Evolutionary conservation across 1,140 invertebrate species (phyloP), one percentile per base, ranked within the genome.

Genomic region (Triops longicaudatus): DNA sequence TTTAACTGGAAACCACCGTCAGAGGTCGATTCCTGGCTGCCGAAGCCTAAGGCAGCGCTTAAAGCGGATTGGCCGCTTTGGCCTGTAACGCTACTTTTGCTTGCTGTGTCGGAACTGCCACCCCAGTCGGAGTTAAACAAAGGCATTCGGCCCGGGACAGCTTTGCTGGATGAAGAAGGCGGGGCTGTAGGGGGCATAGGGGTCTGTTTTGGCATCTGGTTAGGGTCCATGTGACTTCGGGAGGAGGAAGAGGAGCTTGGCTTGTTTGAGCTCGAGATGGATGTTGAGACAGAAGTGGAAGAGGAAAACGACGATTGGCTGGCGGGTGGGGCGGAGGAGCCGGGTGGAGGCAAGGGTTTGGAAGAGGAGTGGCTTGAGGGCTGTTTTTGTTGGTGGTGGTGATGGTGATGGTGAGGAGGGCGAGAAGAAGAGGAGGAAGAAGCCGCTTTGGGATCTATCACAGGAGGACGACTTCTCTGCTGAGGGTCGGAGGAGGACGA

Each of bases 381-480:
- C 37, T 42, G 63, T 9, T 75, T 41, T 9, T 41, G 74, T 4
- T 26, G 44, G 11, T 75, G 74, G 37, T 75, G 74, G 17, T 75
- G 74, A 41, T 31, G 73, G 73, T 31, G 37, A 28, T 43, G 44
- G 37, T 63, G 37, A 11, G 12, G 37, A 14, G 74, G 26, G 37
- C 74, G 74, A 6, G 37, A 44, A 1, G 44, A 43, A 1, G 44
- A 43, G 28, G 37, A 44, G 37, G 37, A 26, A 41, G 37, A 26
- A 17, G 74, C 22, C 74, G 37, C 44, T 41, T 75, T 44, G 17
- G 74, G 74, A 75, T 75, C 37, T 44, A 42, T 31, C 26, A 41
- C 27, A 73, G 37, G 74, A 43, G 28, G 26, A 28, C 74, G 31
- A 26, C 26, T 12, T 75, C 26, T 63, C 22, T 63, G 43, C 43